Evolutionary conservation across 2,888 invertebrate species (phyloP).

Genomic region (Heterodera filipjevi): DNA sequence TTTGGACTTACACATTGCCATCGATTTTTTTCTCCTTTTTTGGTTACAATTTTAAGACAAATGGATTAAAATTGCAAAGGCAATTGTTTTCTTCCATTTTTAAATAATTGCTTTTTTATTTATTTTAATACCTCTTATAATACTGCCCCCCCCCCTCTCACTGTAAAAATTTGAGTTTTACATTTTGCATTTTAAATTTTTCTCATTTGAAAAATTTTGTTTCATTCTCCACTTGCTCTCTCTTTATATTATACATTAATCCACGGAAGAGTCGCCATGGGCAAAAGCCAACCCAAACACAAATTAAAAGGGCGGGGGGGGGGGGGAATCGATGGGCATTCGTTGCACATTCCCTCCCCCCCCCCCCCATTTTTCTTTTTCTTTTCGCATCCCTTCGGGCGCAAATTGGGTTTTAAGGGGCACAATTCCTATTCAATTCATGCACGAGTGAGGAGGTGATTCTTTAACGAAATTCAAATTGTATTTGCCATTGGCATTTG

Average conservation of each 20-base stretch:
- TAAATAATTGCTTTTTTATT: no score
- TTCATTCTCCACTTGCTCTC: background rate
- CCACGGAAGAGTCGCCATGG: background rate
- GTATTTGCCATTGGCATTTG: no score
- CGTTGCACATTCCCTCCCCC: background rate
- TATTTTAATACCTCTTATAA: no score
- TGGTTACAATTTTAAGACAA: no score
- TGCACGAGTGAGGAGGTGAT: background rate
- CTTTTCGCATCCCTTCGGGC: background rate
- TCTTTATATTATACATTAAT: background rate
- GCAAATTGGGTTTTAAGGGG: background rate
- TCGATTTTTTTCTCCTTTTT: no score
- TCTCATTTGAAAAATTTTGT: background rate
- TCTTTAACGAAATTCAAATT: background rate
- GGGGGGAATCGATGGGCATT: background rate
- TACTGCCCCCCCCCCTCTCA: no score
- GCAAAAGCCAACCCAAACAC: background rate
- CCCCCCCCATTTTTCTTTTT: background rate
- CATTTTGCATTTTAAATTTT: no score
- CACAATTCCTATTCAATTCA: background rate
- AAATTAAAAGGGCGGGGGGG: conserved; percentile 2
- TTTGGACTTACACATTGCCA: no score
- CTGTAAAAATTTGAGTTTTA: no score
- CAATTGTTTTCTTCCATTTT: no score
- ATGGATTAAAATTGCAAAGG: no score